Conservation (phyloP, 2,113 vertebrate species). For the Andinoacara biseriatus region DNA sequence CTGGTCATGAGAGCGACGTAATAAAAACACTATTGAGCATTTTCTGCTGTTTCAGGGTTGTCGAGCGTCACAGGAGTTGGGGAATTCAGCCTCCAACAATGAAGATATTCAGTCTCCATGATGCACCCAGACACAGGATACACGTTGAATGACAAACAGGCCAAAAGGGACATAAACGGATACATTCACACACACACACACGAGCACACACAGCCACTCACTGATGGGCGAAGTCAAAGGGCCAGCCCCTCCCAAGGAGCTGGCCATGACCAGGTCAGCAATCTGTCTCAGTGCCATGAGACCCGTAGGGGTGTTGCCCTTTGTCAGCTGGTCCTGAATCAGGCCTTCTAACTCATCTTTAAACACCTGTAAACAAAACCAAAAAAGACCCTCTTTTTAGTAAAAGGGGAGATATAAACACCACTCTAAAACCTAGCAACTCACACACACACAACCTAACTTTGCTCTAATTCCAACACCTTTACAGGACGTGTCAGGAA, state of each 20-base stretch:
- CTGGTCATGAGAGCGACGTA: constrained; percentile 47
- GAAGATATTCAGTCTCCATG: constrained; percentile 64
- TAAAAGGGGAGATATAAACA: not conserved
- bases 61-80: constrained; percentile 65
- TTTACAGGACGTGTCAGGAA: constrained; percentile 33
- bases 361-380: constrained; percentile 87
- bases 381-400: not conserved
- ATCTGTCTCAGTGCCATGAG: constrained; percentile 93
- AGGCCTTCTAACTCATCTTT: constrained; percentile 95
- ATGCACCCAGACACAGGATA: constrained; percentile 30
- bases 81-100: constrained; percentile 59
- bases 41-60: constrained; percentile 55
- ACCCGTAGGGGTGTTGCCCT: constrained; percentile 91
- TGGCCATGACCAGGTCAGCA: constrained; percentile 91
- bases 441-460: constrained; percentile 5
- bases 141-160: constrained; percentile 42
- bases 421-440: constrained; percentile 1
- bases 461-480: constrained; percentile 28
- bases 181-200: constrained; percentile 14
- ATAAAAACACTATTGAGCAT: constrained; percentile 53
- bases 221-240: constrained; percentile 86
- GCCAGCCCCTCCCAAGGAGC: constrained; percentile 86
- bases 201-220: constrained; percentile 50
- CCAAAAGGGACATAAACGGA: constrained; percentile 15
- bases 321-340: constrained; percentile 95